phyloP scores from a whole-genome alignment of 2,797 vertebrate genomes.

The Crossoptilon crossoptilon region DNA sequence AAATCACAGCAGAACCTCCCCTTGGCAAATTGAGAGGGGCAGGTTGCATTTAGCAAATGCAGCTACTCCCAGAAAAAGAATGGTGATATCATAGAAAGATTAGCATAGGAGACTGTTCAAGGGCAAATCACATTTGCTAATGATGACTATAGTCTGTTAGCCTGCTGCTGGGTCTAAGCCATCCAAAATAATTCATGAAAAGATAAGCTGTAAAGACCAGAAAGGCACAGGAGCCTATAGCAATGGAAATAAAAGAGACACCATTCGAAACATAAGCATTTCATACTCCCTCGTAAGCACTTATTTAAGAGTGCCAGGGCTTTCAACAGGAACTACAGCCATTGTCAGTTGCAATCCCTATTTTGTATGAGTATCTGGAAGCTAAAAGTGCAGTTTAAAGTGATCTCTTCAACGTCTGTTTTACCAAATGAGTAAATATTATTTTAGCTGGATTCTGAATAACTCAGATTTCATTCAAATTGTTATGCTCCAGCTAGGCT shows the following conservation, averaged over 20 bases:
- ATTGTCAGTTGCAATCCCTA: background rate
- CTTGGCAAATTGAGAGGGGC: background rate
- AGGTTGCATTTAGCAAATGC: conserved; percentile 26
- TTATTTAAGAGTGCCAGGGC: background rate
- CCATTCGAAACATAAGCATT: background rate
- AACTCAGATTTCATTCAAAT: background rate
- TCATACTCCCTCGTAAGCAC: background rate
- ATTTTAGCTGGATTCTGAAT: background rate
- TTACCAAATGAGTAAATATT: background rate
- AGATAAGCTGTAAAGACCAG: background rate
- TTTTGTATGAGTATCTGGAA: background rate
- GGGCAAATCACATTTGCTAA: conserved; percentile 39
- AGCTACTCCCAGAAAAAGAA: conserved; percentile 7
- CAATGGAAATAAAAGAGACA: background rate
- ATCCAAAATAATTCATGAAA: background rate
- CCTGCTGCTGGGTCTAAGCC: background rate
- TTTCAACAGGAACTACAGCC: background rate
- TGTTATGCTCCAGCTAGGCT: background rate
- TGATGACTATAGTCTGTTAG: background rate
- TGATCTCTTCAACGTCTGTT: background rate
- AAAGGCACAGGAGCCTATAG: background rate
- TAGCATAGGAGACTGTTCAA: conserved; percentile 40
- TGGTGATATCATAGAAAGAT: background rate
- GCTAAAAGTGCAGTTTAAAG: background rate
- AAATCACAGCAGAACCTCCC: background rate